Evolutionary conservation across 2,113 vertebrate genomes (phyloP).

Genomic region (Tachuris rubrigastra): DNA sequence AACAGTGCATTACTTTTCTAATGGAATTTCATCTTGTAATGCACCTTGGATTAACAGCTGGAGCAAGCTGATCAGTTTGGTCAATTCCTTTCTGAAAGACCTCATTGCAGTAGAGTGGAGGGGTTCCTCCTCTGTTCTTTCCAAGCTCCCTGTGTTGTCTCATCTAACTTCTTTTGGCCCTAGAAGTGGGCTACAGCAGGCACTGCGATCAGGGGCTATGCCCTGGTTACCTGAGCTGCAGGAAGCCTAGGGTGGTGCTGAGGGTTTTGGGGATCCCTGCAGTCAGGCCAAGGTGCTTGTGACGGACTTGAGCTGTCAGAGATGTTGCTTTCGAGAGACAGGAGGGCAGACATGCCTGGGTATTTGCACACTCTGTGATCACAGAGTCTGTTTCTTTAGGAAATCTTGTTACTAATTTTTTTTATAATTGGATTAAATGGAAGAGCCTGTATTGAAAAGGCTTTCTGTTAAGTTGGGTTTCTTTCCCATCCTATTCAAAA

Average conservation of each 20-base stretch:
- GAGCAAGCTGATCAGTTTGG: accelerated
- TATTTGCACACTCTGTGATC: accelerated
- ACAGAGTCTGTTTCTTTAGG: not conserved
- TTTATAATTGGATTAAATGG: not conserved
- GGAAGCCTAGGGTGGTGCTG: accelerated
- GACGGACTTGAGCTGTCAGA: not conserved
- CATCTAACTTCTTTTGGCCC: not conserved
- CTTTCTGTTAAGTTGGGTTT: not conserved
- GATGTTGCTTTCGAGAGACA: not conserved
- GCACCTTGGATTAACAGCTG: accelerated
- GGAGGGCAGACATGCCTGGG: not conserved
- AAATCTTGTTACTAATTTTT: not conserved
- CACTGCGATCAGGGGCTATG: accelerated
- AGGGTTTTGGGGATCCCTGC: not conserved
- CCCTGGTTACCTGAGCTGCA: accelerated
- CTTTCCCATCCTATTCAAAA: not conserved
- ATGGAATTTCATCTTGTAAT: not conserved
- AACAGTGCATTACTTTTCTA: not conserved
- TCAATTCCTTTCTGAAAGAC: not conserved
- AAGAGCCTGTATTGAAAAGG: not conserved
- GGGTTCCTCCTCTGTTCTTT: not conserved
- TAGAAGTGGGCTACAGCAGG: not conserved
- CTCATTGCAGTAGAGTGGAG: not conserved
- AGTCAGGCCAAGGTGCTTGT: not conserved
- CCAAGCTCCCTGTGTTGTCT: not conserved